Conservation (phyloP, 2,888 invertebrate species). For the Drosophila acutilabella region DNA sequence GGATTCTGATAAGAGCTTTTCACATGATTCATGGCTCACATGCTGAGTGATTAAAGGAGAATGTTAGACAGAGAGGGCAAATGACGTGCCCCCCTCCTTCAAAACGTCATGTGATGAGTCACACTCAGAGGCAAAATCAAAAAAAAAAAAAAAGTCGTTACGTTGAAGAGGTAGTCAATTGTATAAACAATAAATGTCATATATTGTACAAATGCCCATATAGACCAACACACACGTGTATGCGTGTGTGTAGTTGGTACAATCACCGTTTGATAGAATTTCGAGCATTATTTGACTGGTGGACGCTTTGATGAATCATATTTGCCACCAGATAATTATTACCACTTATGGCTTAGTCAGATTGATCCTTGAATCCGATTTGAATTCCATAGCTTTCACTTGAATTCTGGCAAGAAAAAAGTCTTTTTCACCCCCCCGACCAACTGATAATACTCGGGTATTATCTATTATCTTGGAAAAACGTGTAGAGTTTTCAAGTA, state of each 20-base stretch:
- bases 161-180: slow-evolving; percentile 30
- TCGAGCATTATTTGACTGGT: slow-evolving; percentile 2
- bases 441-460: background rate
- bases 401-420: background rate
- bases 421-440: background rate
- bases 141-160: background rate
- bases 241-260: background rate
- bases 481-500: background rate
- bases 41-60: slow-evolving; percentile 5
- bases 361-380: background rate
- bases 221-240: background rate
- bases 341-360: background rate
- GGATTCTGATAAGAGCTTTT: slow-evolving; percentile 28
- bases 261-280: slow-evolving; percentile 33
- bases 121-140: slow-evolving; percentile 1
- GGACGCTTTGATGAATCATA: slow-evolving; percentile 36
- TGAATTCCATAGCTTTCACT: too few species aligned
- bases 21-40: slow-evolving; percentile 36
- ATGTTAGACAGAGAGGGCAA: background rate
- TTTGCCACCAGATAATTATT: background rate
- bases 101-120: slow-evolving; percentile 32
- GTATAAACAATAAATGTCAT: slow-evolving; percentile 40
- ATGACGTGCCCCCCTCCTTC: slow-evolving; percentile 1
- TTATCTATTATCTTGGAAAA: slow-evolving; percentile 9
- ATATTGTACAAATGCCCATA: background rate